Evolutionary conservation across 37 sponge, comb jelly and placozoan genomes (phyloP), one percentile per base, ranked within the genome.

Genomic region (Ephydatia muelleri): DNA sequence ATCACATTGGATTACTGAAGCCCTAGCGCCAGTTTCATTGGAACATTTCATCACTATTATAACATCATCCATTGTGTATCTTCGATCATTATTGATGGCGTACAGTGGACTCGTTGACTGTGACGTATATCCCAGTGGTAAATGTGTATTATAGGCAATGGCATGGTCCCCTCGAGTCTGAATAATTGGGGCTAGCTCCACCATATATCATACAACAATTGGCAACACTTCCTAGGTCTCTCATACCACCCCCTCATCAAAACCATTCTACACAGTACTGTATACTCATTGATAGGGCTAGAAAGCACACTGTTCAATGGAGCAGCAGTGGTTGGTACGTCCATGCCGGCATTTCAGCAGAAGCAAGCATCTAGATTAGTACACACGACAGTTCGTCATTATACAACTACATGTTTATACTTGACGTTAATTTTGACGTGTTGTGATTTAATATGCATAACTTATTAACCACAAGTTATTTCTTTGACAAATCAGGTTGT

Each of bases 371-470:
- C 57, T 57, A 57, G 14, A 57, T 57, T 21, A 57, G 57, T 57
- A 57, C 57, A 57, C 6, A 21, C 57, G 12, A 57, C 6, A 4
- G 57, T 14, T 57, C 16, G 16, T 57, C 57, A 14, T 57, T 57
- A 57, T 57, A 57, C 57, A 57, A 57, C 57, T 13, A 21, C 57
- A 57, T 57, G 16, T 57, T 57, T 57, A 57, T 13, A 57, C 57
- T 57, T 57, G 57, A 57, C 16, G 16, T 57, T 57, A 57, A 57
- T 57, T 57, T 57, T 14, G 19, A 57, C 6, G 57, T 57, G 57
- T 57, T 57, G 57, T 57, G 57, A 57, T 57, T 57, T 57, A 57
- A 57, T 57, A 57, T 57, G 57, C 57, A 57, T 57, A 57, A 57
- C 57, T 57, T 57, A 57, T 57, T 57, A 57, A 57, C 12, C 57